Base-by-base conservation (phyloP, 2,797 vertebrate species). In the Myotis planiceps region DNA sequence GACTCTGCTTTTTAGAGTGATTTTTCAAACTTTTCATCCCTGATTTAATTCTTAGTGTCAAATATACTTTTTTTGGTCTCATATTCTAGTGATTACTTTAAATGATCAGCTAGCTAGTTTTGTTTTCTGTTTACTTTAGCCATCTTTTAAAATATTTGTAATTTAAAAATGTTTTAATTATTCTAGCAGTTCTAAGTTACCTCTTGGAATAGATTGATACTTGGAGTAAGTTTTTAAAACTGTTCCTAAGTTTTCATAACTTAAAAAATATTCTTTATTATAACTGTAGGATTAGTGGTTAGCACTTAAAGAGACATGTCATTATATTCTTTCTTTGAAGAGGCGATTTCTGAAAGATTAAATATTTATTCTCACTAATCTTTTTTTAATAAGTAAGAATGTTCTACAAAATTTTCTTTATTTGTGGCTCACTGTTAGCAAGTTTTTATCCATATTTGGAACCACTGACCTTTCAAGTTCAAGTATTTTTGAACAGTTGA, bases 31-130 rank as follows among this genome's bases (percentile, higher is more conserved):
- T 69, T 91, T 92, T 29, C 21, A 15, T 80, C 65, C 21, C 14
- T 90, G 32, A 71, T 92, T 94, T 95, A n/a, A 12, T 88, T 88
- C 23, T 94, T 90, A 76, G 29, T 90, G 23, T 89, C 10, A 63
- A 14, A 29, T 55, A 45, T 29, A 39, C 7, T 47, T 15, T 95
- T 78, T 19, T 87, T 65, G 45, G 21, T 76, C 2, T 65, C 58
- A 21, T 92, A 42, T 58, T 68, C 13, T 86, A 84, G 18, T 72
- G n/a, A 25, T 74, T 69, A 88, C 7, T 47, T 88, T 83, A 80
- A 72, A 55, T 63, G 58, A 27, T 66, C 1, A 42, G 42, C 42
- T 13, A 72, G 12, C 47, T 85, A 19, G 29, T 49, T 86, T 83
- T 72, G 18, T 65, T 32, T 89, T 91, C 34, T 45, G 7, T 45